Conservation (phyloP, 1,140 invertebrate genomes). For the Ooceraea biroi region DNA sequence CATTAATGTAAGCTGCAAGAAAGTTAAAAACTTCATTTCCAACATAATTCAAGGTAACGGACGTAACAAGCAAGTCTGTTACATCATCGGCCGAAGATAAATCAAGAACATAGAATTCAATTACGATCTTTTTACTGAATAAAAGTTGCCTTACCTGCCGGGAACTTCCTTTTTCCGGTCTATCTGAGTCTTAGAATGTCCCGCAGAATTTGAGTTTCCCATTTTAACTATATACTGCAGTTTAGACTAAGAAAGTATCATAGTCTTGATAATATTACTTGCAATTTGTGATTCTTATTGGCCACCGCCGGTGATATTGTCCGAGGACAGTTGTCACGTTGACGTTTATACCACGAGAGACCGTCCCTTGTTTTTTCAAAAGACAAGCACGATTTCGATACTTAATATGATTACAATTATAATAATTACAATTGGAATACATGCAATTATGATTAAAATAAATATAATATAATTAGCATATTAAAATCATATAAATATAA, state of each 20-base stretch:
- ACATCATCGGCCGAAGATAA: background rate
- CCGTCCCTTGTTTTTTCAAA: conserved; percentile 61
- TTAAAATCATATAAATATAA: too few species aligned
- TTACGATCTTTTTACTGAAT: background rate
- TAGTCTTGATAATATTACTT: conserved; percentile 54
- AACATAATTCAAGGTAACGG: background rate
- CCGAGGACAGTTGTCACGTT: conserved; percentile 19
- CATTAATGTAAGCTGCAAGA: background rate
- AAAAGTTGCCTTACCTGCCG: conserved; percentile 63
- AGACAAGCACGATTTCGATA: conserved; percentile 2
- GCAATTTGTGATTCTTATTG: conserved; percentile 55
- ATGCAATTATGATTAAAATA: too few species aligned
- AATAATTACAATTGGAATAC: too few species aligned
- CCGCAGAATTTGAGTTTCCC: conserved; percentile 60
- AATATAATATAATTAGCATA: too few species aligned
- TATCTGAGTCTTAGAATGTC: conserved; percentile 41
- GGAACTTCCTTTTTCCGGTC: conserved; percentile 26
- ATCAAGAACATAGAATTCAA: background rate
- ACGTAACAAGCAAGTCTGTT: background rate
- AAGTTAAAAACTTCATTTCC: background rate
- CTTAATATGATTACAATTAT: background rate
- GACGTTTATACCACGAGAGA: conserved; percentile 6
- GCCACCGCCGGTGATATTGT: background rate
- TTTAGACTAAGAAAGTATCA: background rate
- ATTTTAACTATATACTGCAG: conserved; percentile 34